These are phyloP conservation scores for Potorous gilbertii DNA, from an alignment of 2,797 vertebrate species.

Conservation along the genomic window DNA sequence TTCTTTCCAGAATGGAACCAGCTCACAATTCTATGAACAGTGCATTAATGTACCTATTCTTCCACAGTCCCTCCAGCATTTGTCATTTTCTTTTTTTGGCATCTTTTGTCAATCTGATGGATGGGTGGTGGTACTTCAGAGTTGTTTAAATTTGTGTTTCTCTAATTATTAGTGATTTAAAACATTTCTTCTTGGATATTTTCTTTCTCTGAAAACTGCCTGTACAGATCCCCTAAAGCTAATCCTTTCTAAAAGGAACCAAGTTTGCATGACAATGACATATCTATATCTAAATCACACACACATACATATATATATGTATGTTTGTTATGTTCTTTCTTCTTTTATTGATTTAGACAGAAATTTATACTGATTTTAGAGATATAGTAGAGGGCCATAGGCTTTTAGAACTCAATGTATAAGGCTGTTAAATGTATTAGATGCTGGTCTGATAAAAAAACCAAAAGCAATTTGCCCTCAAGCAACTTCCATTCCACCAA, in stretches of 20 bases:
- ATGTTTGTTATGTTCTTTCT: not conserved
- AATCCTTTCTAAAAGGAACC: not conserved
- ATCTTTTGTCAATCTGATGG: not conserved
- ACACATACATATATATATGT: too few relatives aligned
- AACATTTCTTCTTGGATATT: not conserved
- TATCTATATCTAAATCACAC: not conserved
- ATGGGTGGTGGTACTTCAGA: not conserved
- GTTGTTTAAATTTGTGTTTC: not conserved
- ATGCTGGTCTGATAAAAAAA: not conserved
- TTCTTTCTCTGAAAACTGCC: not conserved
- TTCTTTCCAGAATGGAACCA: not conserved
- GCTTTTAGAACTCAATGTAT: conserved; percentile 4
- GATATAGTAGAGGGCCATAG: not conserved
- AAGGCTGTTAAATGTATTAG: not conserved
- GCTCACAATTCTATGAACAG: not conserved
- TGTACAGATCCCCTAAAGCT: not conserved
- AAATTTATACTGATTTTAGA: not conserved
- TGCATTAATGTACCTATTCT: not conserved
- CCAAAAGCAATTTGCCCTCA: not conserved
- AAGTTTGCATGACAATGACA: not conserved
- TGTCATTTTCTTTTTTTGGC: not conserved
- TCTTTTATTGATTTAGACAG: not conserved
- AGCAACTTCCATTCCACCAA: not conserved
- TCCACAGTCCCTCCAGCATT: not conserved
- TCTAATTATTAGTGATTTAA: not conserved